A percentile compares a stretch with the other conserved stretches of the same genome.
Evolutionary conservation across 2,797 vertebrate genomes (phyloP).

Genomic region (Halcyon badia): DNA sequence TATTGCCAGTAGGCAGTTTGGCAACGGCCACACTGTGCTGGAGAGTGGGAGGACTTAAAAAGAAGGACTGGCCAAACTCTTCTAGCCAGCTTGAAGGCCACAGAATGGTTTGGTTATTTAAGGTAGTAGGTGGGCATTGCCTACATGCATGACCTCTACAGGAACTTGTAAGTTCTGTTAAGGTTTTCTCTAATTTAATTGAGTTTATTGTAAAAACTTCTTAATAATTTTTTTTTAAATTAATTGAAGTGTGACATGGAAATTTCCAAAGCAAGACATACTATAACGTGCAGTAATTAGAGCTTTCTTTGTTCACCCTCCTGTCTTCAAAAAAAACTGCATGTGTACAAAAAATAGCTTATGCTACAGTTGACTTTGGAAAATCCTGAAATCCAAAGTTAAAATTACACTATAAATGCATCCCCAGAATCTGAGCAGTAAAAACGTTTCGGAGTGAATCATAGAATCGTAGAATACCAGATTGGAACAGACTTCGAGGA

Average conservation of each 20-base stretch:
- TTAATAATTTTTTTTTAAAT: not conserved
- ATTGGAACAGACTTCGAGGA: no score
- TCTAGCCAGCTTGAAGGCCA: not conserved
- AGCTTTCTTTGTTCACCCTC: not conserved
- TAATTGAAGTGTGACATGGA: not conserved
- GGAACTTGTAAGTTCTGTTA: not conserved
- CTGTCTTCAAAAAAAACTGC: not conserved
- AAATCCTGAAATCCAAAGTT: not conserved
- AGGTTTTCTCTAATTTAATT: not conserved
- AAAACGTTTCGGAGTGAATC: not conserved
- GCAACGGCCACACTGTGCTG: accelerated
- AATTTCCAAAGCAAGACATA: not conserved
- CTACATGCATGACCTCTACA: not conserved
- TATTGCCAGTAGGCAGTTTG: not conserved
- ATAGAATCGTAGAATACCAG: not conserved
- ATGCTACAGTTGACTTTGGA: not conserved
- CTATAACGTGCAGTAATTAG: not conserved
- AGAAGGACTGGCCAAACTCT: not conserved
- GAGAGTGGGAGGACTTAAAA: not conserved
- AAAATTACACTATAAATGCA: not conserved
- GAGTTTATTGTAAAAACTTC: not conserved
- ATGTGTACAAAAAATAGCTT: not conserved
- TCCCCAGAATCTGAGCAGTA: not conserved
- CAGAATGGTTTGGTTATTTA: not conserved
- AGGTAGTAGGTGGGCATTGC: not conserved